phyloP scores from a whole-genome alignment of 1,140 invertebrate genomes.

The Tetranychus urticae region DNA sequence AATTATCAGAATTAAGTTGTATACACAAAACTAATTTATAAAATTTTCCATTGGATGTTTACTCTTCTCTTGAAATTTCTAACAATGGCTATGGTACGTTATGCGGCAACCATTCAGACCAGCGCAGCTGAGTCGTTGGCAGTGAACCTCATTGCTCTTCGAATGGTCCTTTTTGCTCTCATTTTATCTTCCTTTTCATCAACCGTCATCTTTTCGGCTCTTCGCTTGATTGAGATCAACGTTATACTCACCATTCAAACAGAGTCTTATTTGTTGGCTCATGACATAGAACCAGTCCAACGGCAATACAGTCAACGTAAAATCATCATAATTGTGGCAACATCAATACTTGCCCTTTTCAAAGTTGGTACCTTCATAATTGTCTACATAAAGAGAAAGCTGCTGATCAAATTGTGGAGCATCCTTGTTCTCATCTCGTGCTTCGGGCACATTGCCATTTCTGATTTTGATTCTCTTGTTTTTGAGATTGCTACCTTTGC shows the following conservation, averaged over 20 bases:
- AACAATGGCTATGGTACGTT: neutral
- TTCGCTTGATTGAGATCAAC: neutral
- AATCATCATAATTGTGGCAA: neutral
- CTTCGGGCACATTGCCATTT: neutral
- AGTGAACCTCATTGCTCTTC: neutral
- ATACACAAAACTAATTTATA: too few species aligned
- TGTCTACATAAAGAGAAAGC: neutral
- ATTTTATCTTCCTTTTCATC: neutral
- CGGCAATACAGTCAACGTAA: neutral
- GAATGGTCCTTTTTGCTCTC: neutral
- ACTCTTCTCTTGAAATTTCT: too few species aligned
- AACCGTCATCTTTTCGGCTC: neutral
- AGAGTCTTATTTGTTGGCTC: neutral
- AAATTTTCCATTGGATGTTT: too few species aligned
- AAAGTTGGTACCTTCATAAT: neutral
- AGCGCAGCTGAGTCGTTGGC: neutral
- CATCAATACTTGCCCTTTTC: neutral
- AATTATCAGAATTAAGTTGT: too few species aligned
- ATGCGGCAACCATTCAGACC: neutral
- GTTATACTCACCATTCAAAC: neutral
- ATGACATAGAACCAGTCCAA: neutral
- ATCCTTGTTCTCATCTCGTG: neutral
- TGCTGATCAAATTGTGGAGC: neutral
- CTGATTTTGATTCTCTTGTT: neutral
- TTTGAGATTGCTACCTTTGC: neutral